These are phyloP conservation scores for Catharus minimus DNA, from an alignment of 2,113 vertebrate genomes.

Conservation along the genomic window DNA sequence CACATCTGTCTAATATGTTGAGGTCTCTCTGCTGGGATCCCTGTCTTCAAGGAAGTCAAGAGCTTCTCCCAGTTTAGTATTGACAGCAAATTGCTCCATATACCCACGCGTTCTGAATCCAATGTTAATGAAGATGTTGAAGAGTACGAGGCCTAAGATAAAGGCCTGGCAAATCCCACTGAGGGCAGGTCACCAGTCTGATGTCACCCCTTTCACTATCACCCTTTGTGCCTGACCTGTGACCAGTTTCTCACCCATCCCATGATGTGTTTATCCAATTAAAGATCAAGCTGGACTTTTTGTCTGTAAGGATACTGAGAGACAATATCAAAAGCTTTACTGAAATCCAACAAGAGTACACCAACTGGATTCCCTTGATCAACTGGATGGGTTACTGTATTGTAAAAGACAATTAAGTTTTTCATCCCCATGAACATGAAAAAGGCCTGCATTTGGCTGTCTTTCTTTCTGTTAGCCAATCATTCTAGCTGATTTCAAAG, in stretches of 20 bases:
- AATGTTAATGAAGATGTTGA: not conserved
- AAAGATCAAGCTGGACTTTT: not conserved
- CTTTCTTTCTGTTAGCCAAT: slow-evolving; percentile 28
- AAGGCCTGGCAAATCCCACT: not conserved
- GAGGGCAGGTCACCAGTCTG: too few species aligned
- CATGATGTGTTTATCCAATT: not conserved
- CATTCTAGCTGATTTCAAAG: not conserved
- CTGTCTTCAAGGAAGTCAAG: not conserved
- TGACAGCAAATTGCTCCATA: not conserved
- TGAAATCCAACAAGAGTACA: not conserved
- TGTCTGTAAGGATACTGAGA: not conserved
- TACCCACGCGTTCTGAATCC: not conserved
- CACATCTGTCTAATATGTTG: not conserved
- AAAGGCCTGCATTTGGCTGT: not conserved
- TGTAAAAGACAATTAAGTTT: not conserved
- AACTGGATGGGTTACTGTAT: not conserved
- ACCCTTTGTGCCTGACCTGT: not conserved
- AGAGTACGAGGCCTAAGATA: not conserved
- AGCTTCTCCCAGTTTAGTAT: not conserved
- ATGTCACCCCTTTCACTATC: not conserved
- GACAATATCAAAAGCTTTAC: not conserved
- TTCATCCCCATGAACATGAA: not conserved
- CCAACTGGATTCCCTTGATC: not conserved
- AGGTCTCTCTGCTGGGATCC: not conserved
- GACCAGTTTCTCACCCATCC: not conserved